These are phyloP conservation scores for Porphyrio hochstetteri DNA, from an alignment of 2,113 vertebrate genomes.

Conservation along the genomic window DNA sequence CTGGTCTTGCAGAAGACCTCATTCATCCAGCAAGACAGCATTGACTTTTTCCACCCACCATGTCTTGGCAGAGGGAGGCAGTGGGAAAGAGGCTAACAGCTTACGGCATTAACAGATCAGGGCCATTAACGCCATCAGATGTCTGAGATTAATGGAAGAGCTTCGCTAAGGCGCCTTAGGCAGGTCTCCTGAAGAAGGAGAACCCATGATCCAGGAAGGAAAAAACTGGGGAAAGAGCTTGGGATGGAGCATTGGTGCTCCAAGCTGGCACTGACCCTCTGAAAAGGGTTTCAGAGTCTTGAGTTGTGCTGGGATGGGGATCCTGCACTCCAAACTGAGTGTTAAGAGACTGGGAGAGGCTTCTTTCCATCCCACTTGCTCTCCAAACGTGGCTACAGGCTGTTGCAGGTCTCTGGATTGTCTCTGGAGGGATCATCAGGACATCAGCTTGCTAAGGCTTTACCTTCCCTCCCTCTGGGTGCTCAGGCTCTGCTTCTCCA, in stretches of 20 bases:
- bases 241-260: not conserved
- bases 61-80: not conserved
- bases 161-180: conserved; percentile 51
- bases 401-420: not conserved
- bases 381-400: not conserved
- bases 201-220: conserved; percentile 30
- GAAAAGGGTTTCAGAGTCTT: not conserved
- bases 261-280: not conserved
- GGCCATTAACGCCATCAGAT: conserved; percentile 43
- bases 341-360: not conserved
- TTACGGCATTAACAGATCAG: conserved; percentile 62
- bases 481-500: not conserved
- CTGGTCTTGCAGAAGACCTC: not conserved
- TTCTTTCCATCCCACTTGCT: not conserved
- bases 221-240: not conserved
- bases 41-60: not conserved
- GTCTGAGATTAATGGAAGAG: conserved; percentile 58
- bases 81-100: not conserved
- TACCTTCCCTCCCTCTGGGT: not conserved
- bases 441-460: not conserved
- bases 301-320: not conserved
- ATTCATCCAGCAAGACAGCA: not conserved
- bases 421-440: not conserved
- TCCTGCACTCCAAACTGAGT: not conserved
- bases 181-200: not conserved